Conservation (phyloP, 2,888 invertebrate species). For the Pollenia labialis region DNA sequence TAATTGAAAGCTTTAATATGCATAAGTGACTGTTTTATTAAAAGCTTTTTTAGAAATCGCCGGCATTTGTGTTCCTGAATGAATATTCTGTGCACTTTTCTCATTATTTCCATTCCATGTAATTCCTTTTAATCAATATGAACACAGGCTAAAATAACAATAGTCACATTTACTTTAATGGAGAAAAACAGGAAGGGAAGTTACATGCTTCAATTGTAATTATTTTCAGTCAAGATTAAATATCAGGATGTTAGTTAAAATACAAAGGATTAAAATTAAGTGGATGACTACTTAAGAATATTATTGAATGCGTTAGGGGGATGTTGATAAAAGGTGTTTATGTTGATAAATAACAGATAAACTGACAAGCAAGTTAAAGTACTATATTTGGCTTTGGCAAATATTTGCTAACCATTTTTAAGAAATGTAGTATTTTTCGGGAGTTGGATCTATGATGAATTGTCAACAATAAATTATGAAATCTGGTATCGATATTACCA, state of each 20-base stretch:
- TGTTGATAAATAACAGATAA: too few relatives aligned
- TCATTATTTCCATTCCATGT: slow-evolving; percentile 1
- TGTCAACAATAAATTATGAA: too few relatives aligned
- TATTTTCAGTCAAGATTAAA: background rate
- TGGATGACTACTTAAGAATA: background rate
- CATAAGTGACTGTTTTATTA: slow-evolving; percentile 38
- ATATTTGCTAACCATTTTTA: too few relatives aligned
- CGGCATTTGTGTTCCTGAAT: slow-evolving; percentile 4
- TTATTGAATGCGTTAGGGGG: too few relatives aligned
- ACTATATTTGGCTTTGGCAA: too few relatives aligned
- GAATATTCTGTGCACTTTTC: background rate
- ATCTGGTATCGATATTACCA: too few relatives aligned
- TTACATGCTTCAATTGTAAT: background rate
- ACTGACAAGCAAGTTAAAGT: too few relatives aligned
- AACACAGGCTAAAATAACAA: background rate
- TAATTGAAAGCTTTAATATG: slow-evolving; percentile 59
- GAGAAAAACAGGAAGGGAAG: background rate
- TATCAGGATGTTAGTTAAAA: background rate
- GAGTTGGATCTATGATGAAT: too few relatives aligned
- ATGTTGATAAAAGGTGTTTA: too few relatives aligned
- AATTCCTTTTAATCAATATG: background rate
- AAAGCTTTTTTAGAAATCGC: slow-evolving; percentile 27
- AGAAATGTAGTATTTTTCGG: too few relatives aligned
- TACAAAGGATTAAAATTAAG: background rate
- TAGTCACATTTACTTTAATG: slow-evolving; percentile 19